phyloP scores from a whole-genome alignment of 1,140 invertebrate species.

The Cotesia glomerata region DNA sequence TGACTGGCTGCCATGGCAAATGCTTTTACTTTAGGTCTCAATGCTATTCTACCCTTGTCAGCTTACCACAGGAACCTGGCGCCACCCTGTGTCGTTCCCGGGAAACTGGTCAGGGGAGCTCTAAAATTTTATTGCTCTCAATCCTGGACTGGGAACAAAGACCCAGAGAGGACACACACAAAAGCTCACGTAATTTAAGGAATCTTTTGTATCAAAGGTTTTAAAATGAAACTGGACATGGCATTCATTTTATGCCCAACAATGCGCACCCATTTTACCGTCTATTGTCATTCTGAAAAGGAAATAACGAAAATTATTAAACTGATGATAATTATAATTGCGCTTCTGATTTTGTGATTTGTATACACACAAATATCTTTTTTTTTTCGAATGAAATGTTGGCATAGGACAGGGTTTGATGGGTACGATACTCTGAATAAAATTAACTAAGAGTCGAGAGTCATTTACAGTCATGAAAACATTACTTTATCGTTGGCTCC shows the following conservation, averaged over 20 bases:
- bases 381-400: constrained; percentile 16
- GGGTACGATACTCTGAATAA: background rate
- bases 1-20: background rate
- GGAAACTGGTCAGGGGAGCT: constrained; percentile 38
- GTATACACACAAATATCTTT: background rate
- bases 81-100: constrained; percentile 47
- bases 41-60: constrained; percentile 23
- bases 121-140: constrained; percentile 12
- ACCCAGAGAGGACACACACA: background rate
- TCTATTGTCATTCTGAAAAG: background rate
- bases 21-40: background rate
- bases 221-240: constrained; percentile 12
- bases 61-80: constrained; percentile 39
- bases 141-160: constrained; percentile 20
- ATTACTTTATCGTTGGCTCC: constrained; percentile 17
- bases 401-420: constrained; percentile 21
- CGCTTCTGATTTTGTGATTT: too few relatives aligned
- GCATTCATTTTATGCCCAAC: background rate
- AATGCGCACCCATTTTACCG: too few relatives aligned
- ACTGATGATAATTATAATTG: constrained; percentile 7
- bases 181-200: constrained; percentile 16
- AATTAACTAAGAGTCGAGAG: background rate
- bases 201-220: constrained; percentile 32
- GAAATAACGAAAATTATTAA: background rate
- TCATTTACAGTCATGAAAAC: constrained; percentile 25